These are phyloP conservation scores for Apis cerana DNA, from an alignment of 1,140 invertebrate species.

Conservation along the genomic window DNA sequence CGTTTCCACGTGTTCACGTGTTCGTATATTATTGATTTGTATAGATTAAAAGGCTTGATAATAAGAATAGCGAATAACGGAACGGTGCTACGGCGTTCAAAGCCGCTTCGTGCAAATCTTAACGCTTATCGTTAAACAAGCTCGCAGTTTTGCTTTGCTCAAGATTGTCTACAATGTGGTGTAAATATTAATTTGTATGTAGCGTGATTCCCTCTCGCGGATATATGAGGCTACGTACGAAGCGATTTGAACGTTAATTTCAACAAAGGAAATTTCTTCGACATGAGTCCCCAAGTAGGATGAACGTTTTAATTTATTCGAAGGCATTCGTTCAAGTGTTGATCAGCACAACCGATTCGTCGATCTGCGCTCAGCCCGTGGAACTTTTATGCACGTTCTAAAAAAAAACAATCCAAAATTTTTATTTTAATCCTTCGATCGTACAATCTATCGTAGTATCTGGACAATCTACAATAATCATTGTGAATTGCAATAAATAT, in stretches of 20 bases:
- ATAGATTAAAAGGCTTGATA: background rate
- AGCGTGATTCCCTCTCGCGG: background rate
- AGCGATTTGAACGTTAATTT: slow-evolving; percentile 16
- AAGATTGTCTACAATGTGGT: background rate
- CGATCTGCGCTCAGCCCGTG: slow-evolving; percentile 71
- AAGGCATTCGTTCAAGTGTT: background rate
- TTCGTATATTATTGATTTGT: slow-evolving; percentile 23
- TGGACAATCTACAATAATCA: background rate
- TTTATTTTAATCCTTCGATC: background rate
- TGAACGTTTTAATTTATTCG: background rate
- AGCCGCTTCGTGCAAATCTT: background rate
- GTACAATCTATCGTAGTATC: background rate
- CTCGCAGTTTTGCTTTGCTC: background rate
- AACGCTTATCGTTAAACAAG: background rate
- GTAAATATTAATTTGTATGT: background rate
- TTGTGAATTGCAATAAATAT: no score
- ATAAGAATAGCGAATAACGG: background rate
- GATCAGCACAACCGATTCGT: slow-evolving; percentile 72
- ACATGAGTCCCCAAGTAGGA: no score
- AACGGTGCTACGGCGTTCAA: slow-evolving; percentile 19
- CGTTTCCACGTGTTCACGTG: slow-evolving; percentile 7
- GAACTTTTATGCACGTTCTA: slow-evolving; percentile 73
- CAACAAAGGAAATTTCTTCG: background rate
- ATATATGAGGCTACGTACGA: slow-evolving; percentile 7
- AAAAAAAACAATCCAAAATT: slow-evolving; percentile 49